A percentile compares a stretch with the other conserved stretches of the same genome.
Conservation (phyloP, 2,888 invertebrate genomes). For the Terebella lapidaria region DNA sequence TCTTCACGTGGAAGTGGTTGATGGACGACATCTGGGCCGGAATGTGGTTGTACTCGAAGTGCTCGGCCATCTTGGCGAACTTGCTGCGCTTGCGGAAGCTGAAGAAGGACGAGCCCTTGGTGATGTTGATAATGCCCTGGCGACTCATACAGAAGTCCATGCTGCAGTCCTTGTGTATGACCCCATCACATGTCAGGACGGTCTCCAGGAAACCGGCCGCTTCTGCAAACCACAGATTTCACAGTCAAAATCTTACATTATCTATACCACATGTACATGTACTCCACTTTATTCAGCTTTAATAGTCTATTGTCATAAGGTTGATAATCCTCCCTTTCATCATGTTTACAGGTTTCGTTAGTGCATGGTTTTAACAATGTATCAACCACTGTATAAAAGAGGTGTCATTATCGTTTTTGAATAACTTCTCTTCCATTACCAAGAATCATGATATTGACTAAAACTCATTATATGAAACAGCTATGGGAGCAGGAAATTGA, state of each 20-base stretch:
- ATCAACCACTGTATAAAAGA: too few species aligned
- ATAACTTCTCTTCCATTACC: too few species aligned
- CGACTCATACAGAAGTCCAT: conserved; percentile 50
- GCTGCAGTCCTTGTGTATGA: conserved; percentile 50
- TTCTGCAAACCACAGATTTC: conserved; percentile 31
- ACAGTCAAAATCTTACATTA: background rate
- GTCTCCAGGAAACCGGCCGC: conserved; percentile 48
- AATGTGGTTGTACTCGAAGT: conserved; percentile 54
- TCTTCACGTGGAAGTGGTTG: conserved; percentile 51
- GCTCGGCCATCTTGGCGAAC: conserved; percentile 53
- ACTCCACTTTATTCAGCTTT: too few species aligned
- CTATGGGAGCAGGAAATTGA: too few species aligned
- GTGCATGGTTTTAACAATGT: too few species aligned
- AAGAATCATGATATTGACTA: too few species aligned
- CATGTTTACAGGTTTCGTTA: too few species aligned
- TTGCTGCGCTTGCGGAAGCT: conserved; percentile 47
- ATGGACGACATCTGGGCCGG: conserved; percentile 52
- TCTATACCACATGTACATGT: too few species aligned
- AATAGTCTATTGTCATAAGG: too few species aligned
- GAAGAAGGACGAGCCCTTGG: conserved; percentile 46
- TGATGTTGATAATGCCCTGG: conserved; percentile 50
- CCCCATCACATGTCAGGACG: conserved; percentile 43
- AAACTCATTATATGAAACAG: too few species aligned
- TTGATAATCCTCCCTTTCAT: too few species aligned
- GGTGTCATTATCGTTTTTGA: too few species aligned